These are phyloP conservation scores for Hyposmocoma kahamanoa DNA, from an alignment of 1,140 invertebrate genomes.

Conservation along the genomic window DNA sequence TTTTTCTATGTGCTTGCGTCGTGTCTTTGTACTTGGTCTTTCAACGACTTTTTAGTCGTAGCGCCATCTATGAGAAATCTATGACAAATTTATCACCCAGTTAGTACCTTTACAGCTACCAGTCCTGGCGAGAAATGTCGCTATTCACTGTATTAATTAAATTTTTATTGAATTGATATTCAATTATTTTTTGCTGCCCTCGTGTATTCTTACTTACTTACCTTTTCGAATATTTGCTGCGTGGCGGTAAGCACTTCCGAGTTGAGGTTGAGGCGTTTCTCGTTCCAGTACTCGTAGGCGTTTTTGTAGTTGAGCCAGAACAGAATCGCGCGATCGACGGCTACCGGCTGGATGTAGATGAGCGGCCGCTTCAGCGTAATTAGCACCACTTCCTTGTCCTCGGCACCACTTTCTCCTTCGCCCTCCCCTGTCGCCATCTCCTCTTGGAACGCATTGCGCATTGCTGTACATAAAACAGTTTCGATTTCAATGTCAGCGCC, in stretches of 20 bases:
- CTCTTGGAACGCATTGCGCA: constrained; percentile 90
- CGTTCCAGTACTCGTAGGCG: constrained; percentile 99
- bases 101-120: too few relatives aligned
- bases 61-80: too few relatives aligned
- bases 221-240: constrained; percentile 80
- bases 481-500: too few relatives aligned
- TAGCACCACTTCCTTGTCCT: constrained; percentile 94
- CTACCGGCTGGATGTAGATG: constrained; percentile 95
- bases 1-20: too few relatives aligned
- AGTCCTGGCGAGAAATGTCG: too few relatives aligned
- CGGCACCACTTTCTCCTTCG: not conserved
- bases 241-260: constrained; percentile 90
- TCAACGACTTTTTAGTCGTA: too few relatives aligned
- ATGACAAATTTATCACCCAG: too few relatives aligned
- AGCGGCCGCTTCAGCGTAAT: constrained; percentile 93
- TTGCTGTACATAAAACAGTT: constrained; percentile 49
- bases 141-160: too few relatives aligned
- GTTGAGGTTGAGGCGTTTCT: constrained; percentile 91
- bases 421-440: constrained; percentile 88
- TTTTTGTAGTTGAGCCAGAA: constrained; percentile 99
- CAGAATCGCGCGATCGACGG: constrained; percentile 96
- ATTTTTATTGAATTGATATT: too few relatives aligned
- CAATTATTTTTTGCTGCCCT: too few relatives aligned
- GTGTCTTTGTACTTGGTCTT: too few relatives aligned
- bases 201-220: too few relatives aligned